Percentiles rank a stretch among this genome's conserved stretches.
Conservation (phyloP, 37 sponge, comb jelly and placozoan species). For the Aplysina aerophoba region DNA sequence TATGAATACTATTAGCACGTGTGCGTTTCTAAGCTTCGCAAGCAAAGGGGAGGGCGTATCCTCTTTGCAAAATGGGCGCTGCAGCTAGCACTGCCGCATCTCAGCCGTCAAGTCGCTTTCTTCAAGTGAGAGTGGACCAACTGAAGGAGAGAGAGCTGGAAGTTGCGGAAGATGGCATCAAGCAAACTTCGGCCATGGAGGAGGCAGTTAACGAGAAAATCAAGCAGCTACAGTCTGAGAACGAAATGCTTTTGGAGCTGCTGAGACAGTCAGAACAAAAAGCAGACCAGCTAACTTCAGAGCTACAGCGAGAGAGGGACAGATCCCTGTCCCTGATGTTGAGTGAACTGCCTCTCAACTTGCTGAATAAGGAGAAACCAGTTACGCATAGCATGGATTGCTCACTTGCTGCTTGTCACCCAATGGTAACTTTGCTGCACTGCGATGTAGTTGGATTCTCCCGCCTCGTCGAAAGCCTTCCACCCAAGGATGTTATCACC, state of each 20-base stretch:
- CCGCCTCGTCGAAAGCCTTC: slow-evolving; percentile 36
- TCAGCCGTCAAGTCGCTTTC: slow-evolving; percentile 17
- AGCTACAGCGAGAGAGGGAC: slow-evolving; percentile 51
- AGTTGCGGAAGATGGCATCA: neutral
- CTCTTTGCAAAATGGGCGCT: neutral
- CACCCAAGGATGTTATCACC: slow-evolving; percentile 62
- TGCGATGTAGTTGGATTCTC: slow-evolving; percentile 76
- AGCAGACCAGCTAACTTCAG: slow-evolving; percentile 1
- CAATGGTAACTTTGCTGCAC: neutral
- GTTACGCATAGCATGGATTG: neutral
- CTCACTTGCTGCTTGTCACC: neutral
- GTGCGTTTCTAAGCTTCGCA: neutral
- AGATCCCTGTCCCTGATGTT: slow-evolving; percentile 57
- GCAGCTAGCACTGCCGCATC: slow-evolving; percentile 1
- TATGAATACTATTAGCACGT: neutral
- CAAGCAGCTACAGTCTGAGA: slow-evolving; percentile 40
- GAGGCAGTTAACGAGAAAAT: slow-evolving; percentile 26
- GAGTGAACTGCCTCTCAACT: slow-evolving; percentile 66
- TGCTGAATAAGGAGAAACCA: slow-evolving; percentile 34
- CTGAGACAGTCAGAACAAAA: slow-evolving; percentile 22
- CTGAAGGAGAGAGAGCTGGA: slow-evolving; percentile 4
- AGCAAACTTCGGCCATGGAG: neutral
- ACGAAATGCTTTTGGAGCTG: slow-evolving; percentile 42
- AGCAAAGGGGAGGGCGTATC: neutral
- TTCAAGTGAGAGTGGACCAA: neutral